A percentile compares a stretch with the other conserved stretches of the same genome.
These are phyloP conservation scores for Laodelphax striatellus DNA, from an alignment of 1,140 invertebrate genomes.

Conservation along the genomic window DNA sequence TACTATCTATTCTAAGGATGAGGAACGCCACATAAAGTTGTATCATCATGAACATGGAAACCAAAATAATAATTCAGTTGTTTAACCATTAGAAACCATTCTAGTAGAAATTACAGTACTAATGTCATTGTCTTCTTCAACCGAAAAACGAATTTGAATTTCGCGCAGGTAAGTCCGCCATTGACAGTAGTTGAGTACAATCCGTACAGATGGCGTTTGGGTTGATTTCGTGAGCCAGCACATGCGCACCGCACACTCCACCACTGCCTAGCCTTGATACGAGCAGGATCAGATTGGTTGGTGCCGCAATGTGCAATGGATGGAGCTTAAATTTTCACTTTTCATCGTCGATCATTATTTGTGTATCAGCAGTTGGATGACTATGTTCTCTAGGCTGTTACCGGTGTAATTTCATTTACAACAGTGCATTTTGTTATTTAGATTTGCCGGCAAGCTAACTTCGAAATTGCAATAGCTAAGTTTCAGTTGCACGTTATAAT, in stretches of 20 bases:
- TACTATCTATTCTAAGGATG: too few species aligned
- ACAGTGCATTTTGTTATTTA: conserved; percentile 2
- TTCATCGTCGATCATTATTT: conserved; percentile 1
- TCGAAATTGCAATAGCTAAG: not conserved
- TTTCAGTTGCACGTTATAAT: not conserved
- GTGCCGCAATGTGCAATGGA: conserved; percentile 1
- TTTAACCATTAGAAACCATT: too few species aligned
- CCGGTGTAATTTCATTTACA: not conserved
- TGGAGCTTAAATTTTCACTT: not conserved
- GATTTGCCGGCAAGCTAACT: not conserved
- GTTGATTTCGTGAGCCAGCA: not conserved
- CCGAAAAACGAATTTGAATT: too few species aligned
- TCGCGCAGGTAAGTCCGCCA: not conserved
- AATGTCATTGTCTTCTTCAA: too few species aligned
- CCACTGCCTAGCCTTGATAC: not conserved
- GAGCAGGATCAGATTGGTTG: not conserved
- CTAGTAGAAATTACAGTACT: too few species aligned
- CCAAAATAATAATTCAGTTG: too few species aligned
- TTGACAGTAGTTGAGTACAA: not conserved
- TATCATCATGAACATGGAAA: too few species aligned
- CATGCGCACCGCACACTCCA: too few species aligned
- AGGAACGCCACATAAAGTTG: too few species aligned
- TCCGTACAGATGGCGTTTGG: not conserved
- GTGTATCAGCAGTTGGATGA: conserved; percentile 5
- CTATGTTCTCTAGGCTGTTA: conserved; percentile 5